Evolutionary conservation across 2,888 invertebrate species (phyloP).

Genomic region (Lasius fuliginosus): DNA sequence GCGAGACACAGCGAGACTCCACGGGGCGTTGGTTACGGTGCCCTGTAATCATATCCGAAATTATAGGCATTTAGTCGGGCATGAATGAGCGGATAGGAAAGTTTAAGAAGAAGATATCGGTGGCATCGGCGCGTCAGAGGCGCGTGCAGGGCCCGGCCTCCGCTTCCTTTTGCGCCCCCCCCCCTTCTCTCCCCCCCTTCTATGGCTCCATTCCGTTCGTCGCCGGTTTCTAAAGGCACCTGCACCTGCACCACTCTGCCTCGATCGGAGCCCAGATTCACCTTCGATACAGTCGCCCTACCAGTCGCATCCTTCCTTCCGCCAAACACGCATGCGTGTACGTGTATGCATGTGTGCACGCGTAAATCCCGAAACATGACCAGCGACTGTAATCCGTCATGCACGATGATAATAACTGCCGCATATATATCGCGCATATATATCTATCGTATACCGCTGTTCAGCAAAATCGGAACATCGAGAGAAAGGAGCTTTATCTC

Average conservation of each 20-base stretch:
- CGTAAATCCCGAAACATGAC: slow-evolving; percentile 65
- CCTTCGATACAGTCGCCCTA: slow-evolving; percentile 72
- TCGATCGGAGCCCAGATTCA: slow-evolving; percentile 79
- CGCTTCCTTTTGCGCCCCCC: slow-evolving; percentile 44
- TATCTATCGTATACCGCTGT: neutral
- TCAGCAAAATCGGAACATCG: neutral
- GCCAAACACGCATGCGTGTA: slow-evolving; percentile 21
- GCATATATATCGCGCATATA: slow-evolving; percentile 50
- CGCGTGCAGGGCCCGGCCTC: slow-evolving; percentile 78
- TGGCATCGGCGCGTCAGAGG: slow-evolving; percentile 82
- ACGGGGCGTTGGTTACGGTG: slow-evolving; percentile 80
- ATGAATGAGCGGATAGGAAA: slow-evolving; percentile 84
- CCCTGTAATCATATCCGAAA: slow-evolving; percentile 85
- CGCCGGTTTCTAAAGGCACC: slow-evolving; percentile 73
- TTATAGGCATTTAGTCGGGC: slow-evolving; percentile 85
- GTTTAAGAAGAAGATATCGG: slow-evolving; percentile 82
- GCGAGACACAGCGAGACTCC: slow-evolving; percentile 58
- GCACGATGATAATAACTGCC: slow-evolving; percentile 69
- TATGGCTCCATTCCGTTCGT: slow-evolving; percentile 38
- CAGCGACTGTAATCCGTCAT: slow-evolving; percentile 70
- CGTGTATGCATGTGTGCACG: slow-evolving; percentile 33
- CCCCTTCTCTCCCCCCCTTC: slow-evolving; percentile 22
- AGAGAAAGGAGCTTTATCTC: neutral
- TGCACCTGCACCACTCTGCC: slow-evolving; percentile 73
- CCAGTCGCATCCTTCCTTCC: slow-evolving; percentile 7